phyloP scores from a whole-genome alignment of 2,113 vertebrate species.

The Cepphus grylle region DNA sequence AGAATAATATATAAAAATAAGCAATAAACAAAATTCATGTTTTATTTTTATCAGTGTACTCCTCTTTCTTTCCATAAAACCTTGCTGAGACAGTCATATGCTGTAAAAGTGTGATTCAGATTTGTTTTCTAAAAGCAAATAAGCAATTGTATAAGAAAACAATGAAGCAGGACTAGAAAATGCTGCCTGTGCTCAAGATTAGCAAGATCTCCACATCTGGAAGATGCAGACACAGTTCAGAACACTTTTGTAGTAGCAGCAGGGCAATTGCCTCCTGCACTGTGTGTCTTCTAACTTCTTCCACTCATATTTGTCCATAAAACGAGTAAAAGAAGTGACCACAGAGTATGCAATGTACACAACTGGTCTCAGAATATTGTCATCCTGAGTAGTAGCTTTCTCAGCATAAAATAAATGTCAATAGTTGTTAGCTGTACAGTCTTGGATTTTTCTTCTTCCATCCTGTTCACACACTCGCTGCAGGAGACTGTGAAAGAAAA shows the following conservation, averaged over 20 bases:
- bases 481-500: not conserved
- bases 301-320: not conserved
- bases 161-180: not conserved
- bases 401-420: not conserved
- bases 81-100: not conserved
- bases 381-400: not conserved
- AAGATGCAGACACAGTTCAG: not conserved
- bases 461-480: not conserved
- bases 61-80: not conserved
- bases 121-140: not conserved
- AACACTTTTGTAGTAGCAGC: not conserved
- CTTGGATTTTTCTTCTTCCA: not conserved
- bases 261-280: not conserved
- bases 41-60: not conserved
- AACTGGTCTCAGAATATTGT: not conserved
- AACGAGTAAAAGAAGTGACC: not conserved
- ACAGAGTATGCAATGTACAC: not conserved
- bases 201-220: not conserved
- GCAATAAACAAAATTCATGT: not conserved
- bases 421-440: not conserved
- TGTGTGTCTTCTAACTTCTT: not conserved
- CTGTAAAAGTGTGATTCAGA: not conserved
- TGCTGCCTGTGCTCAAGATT: not conserved
- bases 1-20: not conserved
- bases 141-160: not conserved